phyloP scores from a whole-genome alignment of 2,888 invertebrate genomes.

The Azorinus chamasolen region DNA sequence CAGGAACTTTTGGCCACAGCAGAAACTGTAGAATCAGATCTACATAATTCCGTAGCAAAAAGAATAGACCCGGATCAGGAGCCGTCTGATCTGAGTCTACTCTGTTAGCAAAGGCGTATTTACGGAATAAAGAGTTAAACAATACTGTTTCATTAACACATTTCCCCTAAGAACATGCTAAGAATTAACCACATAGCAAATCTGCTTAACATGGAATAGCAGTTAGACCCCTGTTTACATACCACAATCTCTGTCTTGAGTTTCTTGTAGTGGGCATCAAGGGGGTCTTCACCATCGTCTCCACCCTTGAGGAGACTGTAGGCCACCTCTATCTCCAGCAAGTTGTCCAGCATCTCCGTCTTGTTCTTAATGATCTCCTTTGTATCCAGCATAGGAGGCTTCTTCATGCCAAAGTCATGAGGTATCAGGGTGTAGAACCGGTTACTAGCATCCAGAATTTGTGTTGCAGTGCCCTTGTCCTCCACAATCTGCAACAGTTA shows the following conservation, averaged over 20 bases:
- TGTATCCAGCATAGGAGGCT: constrained; percentile 93
- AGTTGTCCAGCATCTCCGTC: constrained; percentile 95
- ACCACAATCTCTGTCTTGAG: constrained; percentile 93
- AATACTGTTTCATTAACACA: no score
- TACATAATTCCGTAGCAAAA: no score
- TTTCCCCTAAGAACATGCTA: no score
- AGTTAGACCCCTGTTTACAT: constrained; percentile 4
- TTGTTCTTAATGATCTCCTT: constrained; percentile 91
- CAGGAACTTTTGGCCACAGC: no score
- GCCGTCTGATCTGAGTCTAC: no score
- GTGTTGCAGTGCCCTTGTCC: constrained; percentile 85
- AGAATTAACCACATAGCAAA: no score
- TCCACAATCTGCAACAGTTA: constrained; percentile 78
- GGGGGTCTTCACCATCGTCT: constrained; percentile 88
- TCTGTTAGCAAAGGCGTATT: no score
- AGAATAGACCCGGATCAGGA: no score
- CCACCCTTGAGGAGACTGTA: constrained; percentile 93
- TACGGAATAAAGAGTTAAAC: no score
- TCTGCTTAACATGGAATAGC: no score
- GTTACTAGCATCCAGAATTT: constrained; percentile 95
- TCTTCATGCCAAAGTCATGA: constrained; percentile 95
- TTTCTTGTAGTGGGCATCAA: constrained; percentile 95
- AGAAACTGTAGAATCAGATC: no score
- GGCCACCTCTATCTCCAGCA: constrained; percentile 98
- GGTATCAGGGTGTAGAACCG: constrained; percentile 98